Base-by-base conservation (phyloP, 2,888 invertebrate species). In the Apomyelois bistriatella region DNA sequence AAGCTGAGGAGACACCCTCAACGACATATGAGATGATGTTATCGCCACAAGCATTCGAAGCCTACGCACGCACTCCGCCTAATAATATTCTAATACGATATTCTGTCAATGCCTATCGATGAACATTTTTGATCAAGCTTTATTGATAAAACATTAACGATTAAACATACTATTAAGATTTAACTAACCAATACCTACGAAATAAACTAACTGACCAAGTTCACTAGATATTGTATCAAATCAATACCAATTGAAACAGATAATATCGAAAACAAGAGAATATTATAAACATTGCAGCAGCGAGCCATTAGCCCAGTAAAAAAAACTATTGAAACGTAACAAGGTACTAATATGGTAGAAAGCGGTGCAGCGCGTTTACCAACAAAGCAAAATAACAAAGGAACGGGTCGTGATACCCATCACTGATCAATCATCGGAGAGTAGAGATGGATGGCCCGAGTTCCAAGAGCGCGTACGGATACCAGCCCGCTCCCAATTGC, bases 361-460 rank as follows among this genome's bases (percentile, higher is more conserved):
- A 79, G 76, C 79, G 70, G 74, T 67, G 74, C 74, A 70, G 68
- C 68, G 73, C 74, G 77, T 85, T 83, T 82, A 87, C 74, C 76
- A 79, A 82, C 79, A 69, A 77, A 79, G 76, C 79, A 85, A 84
- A 85, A 84, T 80, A 84, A 86, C 82, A 81, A 80, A 79, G 74
- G 74, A n/a, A 73, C 76, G 63, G 82, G 79, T 85, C 87, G 86
- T 84, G 84, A 85, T 80, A 79, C 79, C 79, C 86, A 85, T 88
- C 86, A 80, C 76, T 77, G 82, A 81, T 85, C 86, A 82, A 85
- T 85, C 87, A 85, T 79, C 78, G 74, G 69, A 74, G 72, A 76
- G 72, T 71, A 68, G 77, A 83, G 88, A 90, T 84, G 80, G 85
- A 88, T 87, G n/a, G n/a, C n/a, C n/a, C n/a, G n/a, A n/a, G 84